Percentiles rank a stretch among this genome's conserved stretches.
Evolutionary conservation across 2,113 vertebrate genomes (phyloP).

Genomic region (Paradoxurus hermaphroditus): DNA sequence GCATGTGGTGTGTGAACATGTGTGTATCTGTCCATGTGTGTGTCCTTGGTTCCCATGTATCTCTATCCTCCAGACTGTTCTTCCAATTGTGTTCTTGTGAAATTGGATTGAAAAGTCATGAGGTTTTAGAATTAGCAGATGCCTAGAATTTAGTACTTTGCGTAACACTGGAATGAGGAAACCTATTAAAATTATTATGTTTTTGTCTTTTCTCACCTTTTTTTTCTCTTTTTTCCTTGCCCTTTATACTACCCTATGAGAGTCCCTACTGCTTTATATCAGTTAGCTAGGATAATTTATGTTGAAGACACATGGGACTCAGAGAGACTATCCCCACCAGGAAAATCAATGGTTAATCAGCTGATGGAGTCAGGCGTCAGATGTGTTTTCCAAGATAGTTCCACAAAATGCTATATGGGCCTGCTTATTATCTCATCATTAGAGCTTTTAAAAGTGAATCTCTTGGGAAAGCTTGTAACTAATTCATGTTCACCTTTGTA

Average conservation of each 20-base stretch:
- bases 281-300: slow-evolving; percentile 25
- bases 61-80: neutral
- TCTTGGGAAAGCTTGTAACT: neutral
- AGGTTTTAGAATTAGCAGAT: slow-evolving; percentile 4
- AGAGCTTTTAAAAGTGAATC: slow-evolving; percentile 19
- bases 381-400: neutral
- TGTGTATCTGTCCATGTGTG: neutral
- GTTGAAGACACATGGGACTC: neutral
- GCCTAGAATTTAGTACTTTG: neutral
- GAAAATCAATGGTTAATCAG: neutral
- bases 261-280: neutral
- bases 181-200: neutral
- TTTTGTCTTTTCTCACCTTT: neutral
- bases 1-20: neutral
- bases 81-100: neutral
- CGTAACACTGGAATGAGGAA: neutral
- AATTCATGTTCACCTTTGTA: slow-evolving; percentile 38
- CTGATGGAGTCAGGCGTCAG: neutral
- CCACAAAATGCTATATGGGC: neutral
- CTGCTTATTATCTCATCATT: neutral
- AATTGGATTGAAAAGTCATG: neutral
- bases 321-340: neutral
- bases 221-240: neutral
- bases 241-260: neutral
- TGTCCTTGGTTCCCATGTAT: neutral